Evolutionary conservation across 2,113 vertebrate species (phyloP).

Genomic region (Echinops telfairi): DNA sequence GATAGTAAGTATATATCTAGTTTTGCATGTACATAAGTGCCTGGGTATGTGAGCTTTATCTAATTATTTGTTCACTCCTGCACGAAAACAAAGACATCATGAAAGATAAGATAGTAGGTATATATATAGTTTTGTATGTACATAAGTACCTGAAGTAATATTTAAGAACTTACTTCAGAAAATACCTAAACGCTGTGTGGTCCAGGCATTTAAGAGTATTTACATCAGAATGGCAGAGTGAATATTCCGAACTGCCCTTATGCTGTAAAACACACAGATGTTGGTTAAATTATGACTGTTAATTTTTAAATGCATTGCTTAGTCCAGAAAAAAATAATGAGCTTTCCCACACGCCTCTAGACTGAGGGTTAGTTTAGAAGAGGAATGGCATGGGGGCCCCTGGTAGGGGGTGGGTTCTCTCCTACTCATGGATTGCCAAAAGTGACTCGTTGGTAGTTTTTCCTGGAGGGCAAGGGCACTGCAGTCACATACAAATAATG

Average conservation of each 20-base stretch:
- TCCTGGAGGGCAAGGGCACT: background rate
- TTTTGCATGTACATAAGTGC: no score
- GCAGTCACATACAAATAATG: background rate
- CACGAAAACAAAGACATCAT: background rate
- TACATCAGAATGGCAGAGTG: background rate
- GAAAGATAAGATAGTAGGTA: background rate
- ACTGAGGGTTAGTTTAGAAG: background rate
- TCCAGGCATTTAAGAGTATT: background rate
- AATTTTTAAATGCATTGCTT: slow-evolving; percentile 10
- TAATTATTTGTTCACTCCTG: background rate
- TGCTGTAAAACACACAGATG: background rate
- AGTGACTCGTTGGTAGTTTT: background rate
- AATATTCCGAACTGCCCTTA: background rate
- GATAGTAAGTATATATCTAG: no score
- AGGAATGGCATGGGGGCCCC: fast-evolving
- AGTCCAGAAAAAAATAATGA: background rate
- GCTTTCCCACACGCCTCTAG: background rate
- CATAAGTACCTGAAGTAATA: background rate
- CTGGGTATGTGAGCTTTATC: no score
- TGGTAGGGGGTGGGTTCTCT: background rate
- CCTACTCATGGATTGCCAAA: background rate
- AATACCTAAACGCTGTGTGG: background rate
- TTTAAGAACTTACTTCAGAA: background rate
- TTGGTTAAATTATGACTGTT: background rate
- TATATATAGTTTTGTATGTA: background rate